Evolutionary conservation across 1,140 invertebrate genomes (phyloP), one percentile per base, ranked within the genome.

Genomic region (Tetramorium simillimum): DNA sequence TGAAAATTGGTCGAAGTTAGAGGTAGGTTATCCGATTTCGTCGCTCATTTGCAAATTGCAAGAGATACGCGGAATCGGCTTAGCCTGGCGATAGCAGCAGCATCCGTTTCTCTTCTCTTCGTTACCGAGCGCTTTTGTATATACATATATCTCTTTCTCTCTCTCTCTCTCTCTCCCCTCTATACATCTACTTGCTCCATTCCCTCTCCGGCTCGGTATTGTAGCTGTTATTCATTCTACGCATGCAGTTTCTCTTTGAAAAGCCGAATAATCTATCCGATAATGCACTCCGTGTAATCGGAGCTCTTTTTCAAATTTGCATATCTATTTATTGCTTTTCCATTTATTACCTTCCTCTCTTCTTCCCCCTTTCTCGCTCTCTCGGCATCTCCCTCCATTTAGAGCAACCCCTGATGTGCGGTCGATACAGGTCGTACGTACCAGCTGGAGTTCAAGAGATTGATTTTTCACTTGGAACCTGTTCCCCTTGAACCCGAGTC

Each of bases 31-130:
- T 89, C 81, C 86, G 80, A 76, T 88, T 88, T 88, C 75, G 76
- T 86, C 87, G 86, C 63, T 89, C 88, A 89, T 89, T 88, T 89
- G 88, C 86, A 89, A 89, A 89, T 89, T 89, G 88, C 88, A 76
- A 73, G 88, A 85, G 86, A 75, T 86, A 88, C 63, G 86, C 49
- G 65, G 67, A 87, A 87, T 77, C 73, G 65, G 81, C 80, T 89
- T 87, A 84, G 70, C 60, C 46, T 49, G 67, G 80, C 80, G 28
- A n/a, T 46, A 49, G 43, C 78, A 24, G 67, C 53, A 73, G 80
- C 56, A 75, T 78, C 70, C 69, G 53, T 69, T 69, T 69, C 51
- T 63, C 78, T 73, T 88, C 75, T 85, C 65, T 70, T 86, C 40
- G 77, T 62, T 70, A 82, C n/a, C n/a, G 33, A 18, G 18, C 67